phyloP scores from a whole-genome alignment of 2,888 invertebrate species.

The Anagyrus pseudococci region DNA sequence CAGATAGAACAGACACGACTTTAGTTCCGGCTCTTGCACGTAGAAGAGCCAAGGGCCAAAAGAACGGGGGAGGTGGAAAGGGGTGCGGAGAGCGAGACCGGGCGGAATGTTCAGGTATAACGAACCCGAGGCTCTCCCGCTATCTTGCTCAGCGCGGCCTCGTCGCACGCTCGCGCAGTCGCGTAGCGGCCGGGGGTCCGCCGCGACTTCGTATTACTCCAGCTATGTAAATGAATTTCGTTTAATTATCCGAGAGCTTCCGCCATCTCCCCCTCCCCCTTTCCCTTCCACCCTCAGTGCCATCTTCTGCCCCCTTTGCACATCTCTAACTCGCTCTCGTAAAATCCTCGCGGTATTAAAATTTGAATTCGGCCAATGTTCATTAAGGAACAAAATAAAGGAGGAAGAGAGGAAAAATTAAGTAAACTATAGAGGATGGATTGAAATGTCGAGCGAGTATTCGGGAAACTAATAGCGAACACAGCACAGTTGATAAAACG shows the following conservation, averaged over 20 bases:
- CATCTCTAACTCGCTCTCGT: background rate
- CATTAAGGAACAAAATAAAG: background rate
- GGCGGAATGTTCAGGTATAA: constrained; percentile 16
- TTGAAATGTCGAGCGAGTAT: too few relatives aligned
- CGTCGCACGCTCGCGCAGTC: background rate
- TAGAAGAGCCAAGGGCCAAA: constrained; percentile 20
- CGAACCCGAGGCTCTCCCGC: constrained; percentile 8
- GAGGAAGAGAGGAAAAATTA: background rate
- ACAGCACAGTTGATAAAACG: too few relatives aligned
- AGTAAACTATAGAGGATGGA: too few relatives aligned
- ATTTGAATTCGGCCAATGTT: background rate
- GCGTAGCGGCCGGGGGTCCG: constrained; percentile 37
- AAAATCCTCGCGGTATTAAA: constrained; percentile 3
- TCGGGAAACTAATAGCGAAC: too few relatives aligned
- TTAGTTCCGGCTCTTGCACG: constrained; percentile 27
- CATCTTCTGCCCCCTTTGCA: constrained; percentile 3
- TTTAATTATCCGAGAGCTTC: constrained; percentile 56
- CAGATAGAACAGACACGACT: constrained; percentile 26
- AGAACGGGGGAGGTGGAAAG: too few relatives aligned
- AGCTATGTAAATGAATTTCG: constrained; percentile 62
- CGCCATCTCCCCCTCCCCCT: constrained; percentile 21
- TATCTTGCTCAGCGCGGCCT: background rate
- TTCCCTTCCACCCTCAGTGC: too few relatives aligned
- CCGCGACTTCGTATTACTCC: constrained; percentile 53
- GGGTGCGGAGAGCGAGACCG: too few relatives aligned